Conservation (phyloP, 2,888 invertebrate species). For the Apodemia zela region DNA sequence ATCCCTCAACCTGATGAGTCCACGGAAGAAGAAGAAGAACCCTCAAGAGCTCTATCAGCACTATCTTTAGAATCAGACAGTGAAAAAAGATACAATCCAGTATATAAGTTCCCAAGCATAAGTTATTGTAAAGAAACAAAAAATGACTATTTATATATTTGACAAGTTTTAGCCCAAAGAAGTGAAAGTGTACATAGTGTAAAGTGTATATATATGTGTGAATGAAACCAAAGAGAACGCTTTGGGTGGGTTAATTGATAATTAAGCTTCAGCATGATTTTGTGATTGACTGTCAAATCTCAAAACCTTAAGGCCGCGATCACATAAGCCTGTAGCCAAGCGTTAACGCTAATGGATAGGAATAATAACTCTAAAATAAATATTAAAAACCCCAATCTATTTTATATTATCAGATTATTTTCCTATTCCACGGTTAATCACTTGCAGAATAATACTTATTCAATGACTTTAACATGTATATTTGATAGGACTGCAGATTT, state of each 20-base stretch:
- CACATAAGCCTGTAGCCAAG: neutral
- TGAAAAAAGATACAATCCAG: constrained; percentile 70
- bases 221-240: constrained; percentile 67
- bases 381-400: too few species aligned
- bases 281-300: constrained; percentile 6
- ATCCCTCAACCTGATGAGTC: constrained; percentile 47
- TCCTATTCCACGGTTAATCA: too few species aligned
- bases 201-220: constrained; percentile 37
- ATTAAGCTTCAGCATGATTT: neutral
- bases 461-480: neutral
- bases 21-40: constrained; percentile 60
- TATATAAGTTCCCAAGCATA: constrained; percentile 74
- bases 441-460: too few species aligned
- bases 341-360: neutral
- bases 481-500: too few species aligned
- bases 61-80: constrained; percentile 66
- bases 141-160: constrained; percentile 73
- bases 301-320: neutral
- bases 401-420: too few species aligned
- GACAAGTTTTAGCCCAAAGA: constrained; percentile 44
- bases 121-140: constrained; percentile 68
- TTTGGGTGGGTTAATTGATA: constrained; percentile 19
- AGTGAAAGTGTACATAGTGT: constrained; percentile 43
- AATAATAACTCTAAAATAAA: neutral
- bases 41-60: constrained; percentile 63